These are phyloP conservation scores for Sander lucioperca DNA, from an alignment of 2,113 vertebrate species.

Conservation along the genomic window DNA sequence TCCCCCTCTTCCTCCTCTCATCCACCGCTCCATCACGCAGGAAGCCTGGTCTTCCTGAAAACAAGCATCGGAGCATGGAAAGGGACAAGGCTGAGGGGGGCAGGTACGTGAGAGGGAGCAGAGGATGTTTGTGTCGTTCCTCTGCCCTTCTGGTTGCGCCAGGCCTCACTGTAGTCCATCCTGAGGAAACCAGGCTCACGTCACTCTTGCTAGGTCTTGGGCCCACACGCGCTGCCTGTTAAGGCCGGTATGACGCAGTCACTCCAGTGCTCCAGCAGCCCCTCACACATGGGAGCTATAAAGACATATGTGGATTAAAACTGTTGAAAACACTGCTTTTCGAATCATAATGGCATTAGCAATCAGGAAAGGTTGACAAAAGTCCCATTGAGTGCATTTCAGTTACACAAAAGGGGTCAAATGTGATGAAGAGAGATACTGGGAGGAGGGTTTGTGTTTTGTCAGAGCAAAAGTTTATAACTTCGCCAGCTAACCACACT, in stretches of 20 bases:
- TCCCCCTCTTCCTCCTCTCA: constrained; percentile 73
- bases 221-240: constrained; percentile 55
- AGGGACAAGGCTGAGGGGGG: constrained; percentile 73
- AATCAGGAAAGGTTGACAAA: constrained; percentile 1
- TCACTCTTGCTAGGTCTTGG: constrained; percentile 68
- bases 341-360: background rate
- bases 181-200: constrained; percentile 82
- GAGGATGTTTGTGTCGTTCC: constrained; percentile 87
- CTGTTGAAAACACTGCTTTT: constrained; percentile 12
- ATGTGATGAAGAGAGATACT: background rate
- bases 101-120: constrained; percentile 58
- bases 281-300: constrained; percentile 31
- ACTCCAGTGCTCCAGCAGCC: background rate
- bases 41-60: constrained; percentile 77
- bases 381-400: background rate
- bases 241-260: constrained; percentile 38
- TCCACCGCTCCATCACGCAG: constrained; percentile 70
- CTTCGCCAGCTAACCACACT: constrained; percentile 15
- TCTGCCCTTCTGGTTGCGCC: constrained; percentile 66
- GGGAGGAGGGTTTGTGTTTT: background rate
- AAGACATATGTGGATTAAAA: background rate
- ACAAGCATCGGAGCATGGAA: constrained; percentile 71
- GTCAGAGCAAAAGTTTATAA: constrained; percentile 24
- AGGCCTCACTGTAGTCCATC: constrained; percentile 78
- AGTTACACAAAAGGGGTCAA: constrained; percentile 17